Evolutionary conservation across 2,797 vertebrate genomes (phyloP).

Genomic region (Ptychobarbus kaznakovi): DNA sequence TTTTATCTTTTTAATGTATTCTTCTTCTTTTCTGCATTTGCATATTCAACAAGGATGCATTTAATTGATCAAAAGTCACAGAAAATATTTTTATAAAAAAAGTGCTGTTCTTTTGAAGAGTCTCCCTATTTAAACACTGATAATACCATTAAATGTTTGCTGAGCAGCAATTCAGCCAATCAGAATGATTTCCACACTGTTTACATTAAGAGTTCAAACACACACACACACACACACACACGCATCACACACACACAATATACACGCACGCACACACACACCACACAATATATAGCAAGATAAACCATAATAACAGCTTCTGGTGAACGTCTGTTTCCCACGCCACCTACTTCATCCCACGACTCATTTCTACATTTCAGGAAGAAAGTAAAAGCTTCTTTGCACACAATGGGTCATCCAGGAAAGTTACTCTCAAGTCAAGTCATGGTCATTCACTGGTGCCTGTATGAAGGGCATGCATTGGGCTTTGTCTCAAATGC

Average conservation of each 20-base stretch:
- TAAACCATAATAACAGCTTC: background rate
- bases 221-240: too few relatives aligned
- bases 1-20: background rate
- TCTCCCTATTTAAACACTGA: background rate
- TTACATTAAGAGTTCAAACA: background rate
- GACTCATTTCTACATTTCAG: conserved; percentile 2
- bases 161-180: background rate
- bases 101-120: background rate
- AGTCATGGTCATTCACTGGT: conserved; percentile 85
- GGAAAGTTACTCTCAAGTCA: conserved; percentile 84
- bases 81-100: too few relatives aligned
- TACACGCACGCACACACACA: too few relatives aligned
- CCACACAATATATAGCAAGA: background rate
- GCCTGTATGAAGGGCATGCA: conserved; percentile 76
- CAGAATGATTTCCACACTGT: background rate
- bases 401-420: conserved; percentile 80
- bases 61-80: background rate
- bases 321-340: conserved; percentile 28
- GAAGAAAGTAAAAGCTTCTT: conserved; percentile 35
- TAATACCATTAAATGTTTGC: background rate
- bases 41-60: background rate
- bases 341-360: conserved; percentile 37
- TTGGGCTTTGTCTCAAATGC: conserved; percentile 77
- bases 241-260: background rate
- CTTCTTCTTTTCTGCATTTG: too few relatives aligned